These are phyloP conservation scores for Delphinapterus leucas DNA, from an alignment of 2,113 vertebrate species.

Conservation along the genomic window DNA sequence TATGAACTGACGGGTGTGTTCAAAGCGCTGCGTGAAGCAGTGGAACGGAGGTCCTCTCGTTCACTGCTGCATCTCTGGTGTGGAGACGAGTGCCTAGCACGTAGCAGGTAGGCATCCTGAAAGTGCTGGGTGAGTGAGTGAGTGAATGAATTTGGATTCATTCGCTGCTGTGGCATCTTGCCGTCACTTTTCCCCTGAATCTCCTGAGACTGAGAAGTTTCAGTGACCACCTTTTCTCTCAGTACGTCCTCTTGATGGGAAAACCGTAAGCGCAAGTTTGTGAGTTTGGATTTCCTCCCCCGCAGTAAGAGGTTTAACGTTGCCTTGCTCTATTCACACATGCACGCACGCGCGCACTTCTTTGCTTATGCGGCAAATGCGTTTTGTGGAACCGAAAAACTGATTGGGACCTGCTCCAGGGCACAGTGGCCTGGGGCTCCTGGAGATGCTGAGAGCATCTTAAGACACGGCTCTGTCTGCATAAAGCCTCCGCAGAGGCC, in stretches of 20 bases:
- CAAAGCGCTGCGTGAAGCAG: not conserved
- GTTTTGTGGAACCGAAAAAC: not conserved
- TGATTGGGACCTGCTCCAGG: not conserved
- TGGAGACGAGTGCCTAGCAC: not conserved
- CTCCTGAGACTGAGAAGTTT: not conserved
- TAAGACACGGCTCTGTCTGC: not conserved
- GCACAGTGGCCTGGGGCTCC: not conserved
- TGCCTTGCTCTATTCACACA: not conserved
- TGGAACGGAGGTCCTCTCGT: not conserved
- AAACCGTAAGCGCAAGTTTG: not conserved
- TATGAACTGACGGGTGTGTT: not conserved
- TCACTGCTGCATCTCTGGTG: not conserved
- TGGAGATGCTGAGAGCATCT: conserved; percentile 2
- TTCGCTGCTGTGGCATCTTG: not conserved
- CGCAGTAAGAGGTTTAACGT: not conserved
- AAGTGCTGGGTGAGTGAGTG: not conserved
- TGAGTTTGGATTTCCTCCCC: not conserved
- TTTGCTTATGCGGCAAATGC: conserved; percentile 23
- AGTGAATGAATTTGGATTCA: not conserved
- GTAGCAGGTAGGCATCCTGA: not conserved
- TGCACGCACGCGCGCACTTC: not conserved
- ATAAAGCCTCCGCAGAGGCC: not conserved
- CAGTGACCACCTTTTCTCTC: not conserved
- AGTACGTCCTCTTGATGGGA: not conserved
- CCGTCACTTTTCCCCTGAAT: not conserved